These are phyloP conservation scores for Megalops atlanticus DNA, from an alignment of 2,113 vertebrate genomes.

Conservation along the genomic window DNA sequence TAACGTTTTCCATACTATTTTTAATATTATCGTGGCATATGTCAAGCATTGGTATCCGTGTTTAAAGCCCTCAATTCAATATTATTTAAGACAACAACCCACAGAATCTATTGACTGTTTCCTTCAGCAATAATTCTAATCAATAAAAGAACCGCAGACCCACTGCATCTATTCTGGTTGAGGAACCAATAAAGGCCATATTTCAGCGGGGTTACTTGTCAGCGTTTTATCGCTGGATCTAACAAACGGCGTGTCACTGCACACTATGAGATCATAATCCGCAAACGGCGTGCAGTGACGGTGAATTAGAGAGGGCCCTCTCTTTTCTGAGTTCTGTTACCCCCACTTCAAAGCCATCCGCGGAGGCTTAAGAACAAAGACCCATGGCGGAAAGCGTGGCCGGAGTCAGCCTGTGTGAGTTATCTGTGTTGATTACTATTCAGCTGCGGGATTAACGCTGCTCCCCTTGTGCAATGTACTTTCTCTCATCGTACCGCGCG, in stretches of 20 bases:
- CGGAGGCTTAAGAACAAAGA: conserved; percentile 78
- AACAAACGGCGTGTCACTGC: conserved; percentile 73
- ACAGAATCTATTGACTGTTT: not conserved
- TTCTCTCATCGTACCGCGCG: conserved; percentile 65
- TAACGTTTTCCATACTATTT: no score
- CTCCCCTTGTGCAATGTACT: conserved; percentile 59
- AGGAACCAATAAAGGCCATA: conserved; percentile 69
- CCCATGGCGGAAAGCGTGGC: conserved; percentile 67
- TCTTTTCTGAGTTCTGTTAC: conserved; percentile 62
- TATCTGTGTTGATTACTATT: conserved; percentile 74
- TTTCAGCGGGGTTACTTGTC: conserved; percentile 49
- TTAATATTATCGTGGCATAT: no score
- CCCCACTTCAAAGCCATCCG: conserved; percentile 81
- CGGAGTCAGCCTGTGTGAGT: conserved; percentile 72
- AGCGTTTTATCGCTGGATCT: conserved; percentile 55
- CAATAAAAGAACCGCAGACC: not conserved
- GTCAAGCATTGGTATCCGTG: no score
- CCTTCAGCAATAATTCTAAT: not conserved
- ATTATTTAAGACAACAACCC: not conserved
- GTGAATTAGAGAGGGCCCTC: conserved; percentile 66
- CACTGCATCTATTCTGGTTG: not conserved
- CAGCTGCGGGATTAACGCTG: conserved; percentile 60
- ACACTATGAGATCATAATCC: conserved; percentile 82
- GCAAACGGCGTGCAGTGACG: conserved; percentile 76
- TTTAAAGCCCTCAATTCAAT: no score